Conservation (phyloP, 2,888 invertebrate genomes). For the Cerastis leucographa region DNA sequence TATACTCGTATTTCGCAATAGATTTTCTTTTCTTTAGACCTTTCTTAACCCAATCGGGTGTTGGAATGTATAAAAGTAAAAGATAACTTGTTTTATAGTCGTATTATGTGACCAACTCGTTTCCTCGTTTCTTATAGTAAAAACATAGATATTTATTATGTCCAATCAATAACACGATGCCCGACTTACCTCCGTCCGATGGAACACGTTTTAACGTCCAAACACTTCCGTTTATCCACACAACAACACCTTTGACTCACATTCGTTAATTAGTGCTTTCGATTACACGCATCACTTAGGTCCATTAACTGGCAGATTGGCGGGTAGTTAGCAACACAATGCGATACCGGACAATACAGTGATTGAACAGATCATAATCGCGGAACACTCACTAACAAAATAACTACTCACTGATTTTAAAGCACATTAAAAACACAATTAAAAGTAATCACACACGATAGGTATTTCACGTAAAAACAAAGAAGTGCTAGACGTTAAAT, state of each 20-base stretch:
- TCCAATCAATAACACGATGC: conserved; percentile 55
- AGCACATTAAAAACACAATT: conserved; percentile 55
- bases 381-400: conserved; percentile 50
- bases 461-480: conserved; percentile 26
- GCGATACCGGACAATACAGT: conserved; percentile 60
- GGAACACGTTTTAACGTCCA: conserved; percentile 68
- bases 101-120: conserved; percentile 49
- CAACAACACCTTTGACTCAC: conserved; percentile 72
- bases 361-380: conserved; percentile 69
- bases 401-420: conserved; percentile 46
- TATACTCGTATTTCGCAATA: conserved; percentile 12
- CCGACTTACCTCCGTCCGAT: conserved; percentile 69
- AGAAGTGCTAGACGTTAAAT: conserved; percentile 50
- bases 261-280: conserved; percentile 70
- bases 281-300: conserved; percentile 66
- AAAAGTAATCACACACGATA: conserved; percentile 48
- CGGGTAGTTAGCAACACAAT: conserved; percentile 69
- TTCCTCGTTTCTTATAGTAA: conserved; percentile 36
- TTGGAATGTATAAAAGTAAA: conserved; percentile 32
- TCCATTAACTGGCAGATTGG: conserved; percentile 70
- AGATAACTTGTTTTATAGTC: conserved; percentile 32
- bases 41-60: conserved; percentile 7
- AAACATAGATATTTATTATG: conserved; percentile 50
- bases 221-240: conserved; percentile 71
- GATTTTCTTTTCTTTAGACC: not conserved